phyloP scores from a whole-genome alignment of 2,113 vertebrate genomes.

The Calcarius ornatus region DNA sequence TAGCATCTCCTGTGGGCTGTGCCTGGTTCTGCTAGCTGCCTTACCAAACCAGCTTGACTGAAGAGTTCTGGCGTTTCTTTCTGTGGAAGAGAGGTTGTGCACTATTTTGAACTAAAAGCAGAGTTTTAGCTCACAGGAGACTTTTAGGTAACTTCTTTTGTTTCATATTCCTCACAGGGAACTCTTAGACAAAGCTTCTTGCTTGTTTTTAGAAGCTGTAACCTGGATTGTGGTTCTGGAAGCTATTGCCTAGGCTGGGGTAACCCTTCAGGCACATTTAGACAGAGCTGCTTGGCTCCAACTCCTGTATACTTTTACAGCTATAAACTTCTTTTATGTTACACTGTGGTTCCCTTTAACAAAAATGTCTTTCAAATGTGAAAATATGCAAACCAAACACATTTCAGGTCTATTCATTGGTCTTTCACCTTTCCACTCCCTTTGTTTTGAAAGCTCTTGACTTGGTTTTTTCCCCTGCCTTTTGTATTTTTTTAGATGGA shows the following conservation, averaged over 20 bases:
- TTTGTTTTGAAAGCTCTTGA: slow-evolving; percentile 15
- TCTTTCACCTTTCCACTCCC: slow-evolving; percentile 10
- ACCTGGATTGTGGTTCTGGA: slow-evolving; percentile 31
- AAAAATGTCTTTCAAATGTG: slow-evolving; percentile 33
- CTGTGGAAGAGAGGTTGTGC: not conserved
- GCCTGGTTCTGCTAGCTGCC: not conserved
- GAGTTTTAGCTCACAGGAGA: not conserved
- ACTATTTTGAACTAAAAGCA: not conserved
- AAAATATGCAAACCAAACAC: slow-evolving; percentile 12
- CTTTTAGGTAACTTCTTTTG: slow-evolving; percentile 1
- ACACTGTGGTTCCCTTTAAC: not conserved
- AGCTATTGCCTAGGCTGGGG: slow-evolving; percentile 14
- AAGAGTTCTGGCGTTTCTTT: not conserved
- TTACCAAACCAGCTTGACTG: not conserved
- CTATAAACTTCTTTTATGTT: slow-evolving; percentile 47
- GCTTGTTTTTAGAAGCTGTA: slow-evolving; percentile 21
- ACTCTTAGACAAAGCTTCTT: not conserved
- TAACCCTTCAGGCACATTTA: slow-evolving; percentile 45
- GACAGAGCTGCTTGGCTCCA: slow-evolving; percentile 26
- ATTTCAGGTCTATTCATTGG: not conserved
- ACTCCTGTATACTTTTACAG: slow-evolving; percentile 13
- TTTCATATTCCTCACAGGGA: slow-evolving; percentile 9
- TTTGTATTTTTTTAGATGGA: not conserved
- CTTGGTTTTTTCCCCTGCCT: not conserved
- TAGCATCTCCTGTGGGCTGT: not conserved